phyloP scores from a whole-genome alignment of 1,140 invertebrate species.

The Drosophila suzukii region DNA sequence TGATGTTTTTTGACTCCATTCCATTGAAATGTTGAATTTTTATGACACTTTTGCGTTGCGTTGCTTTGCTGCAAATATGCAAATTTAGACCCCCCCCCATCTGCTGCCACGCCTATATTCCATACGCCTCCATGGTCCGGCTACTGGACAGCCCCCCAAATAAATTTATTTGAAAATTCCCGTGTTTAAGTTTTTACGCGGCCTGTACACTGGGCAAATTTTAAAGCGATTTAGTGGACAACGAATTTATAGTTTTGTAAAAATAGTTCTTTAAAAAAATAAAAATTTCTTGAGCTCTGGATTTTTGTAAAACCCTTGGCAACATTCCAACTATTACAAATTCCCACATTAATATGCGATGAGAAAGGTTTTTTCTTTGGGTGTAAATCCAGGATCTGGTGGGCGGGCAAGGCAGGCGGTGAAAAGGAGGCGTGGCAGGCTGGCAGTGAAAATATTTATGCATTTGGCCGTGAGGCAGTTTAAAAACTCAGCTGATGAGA shows the following conservation, averaged over 20 bases:
- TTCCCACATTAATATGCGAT: no score
- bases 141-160: slow-evolving; percentile 47
- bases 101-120: slow-evolving; percentile 2
- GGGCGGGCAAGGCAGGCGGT: slow-evolving; percentile 8
- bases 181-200: slow-evolving; percentile 50
- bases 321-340: no score
- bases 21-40: slow-evolving; percentile 64
- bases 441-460: slow-evolving; percentile 70
- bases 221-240: background rate
- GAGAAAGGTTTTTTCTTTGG: background rate
- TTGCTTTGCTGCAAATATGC: slow-evolving; percentile 68
- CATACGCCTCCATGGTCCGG: slow-evolving; percentile 14
- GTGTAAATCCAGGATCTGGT: slow-evolving; percentile 3
- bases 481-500: slow-evolving; percentile 63
- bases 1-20: slow-evolving; percentile 68
- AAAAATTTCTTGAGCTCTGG: background rate
- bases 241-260: background rate
- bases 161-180: slow-evolving; percentile 75
- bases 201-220: background rate
- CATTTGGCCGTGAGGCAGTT: slow-evolving; percentile 72
- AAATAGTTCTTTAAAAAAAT: background rate
- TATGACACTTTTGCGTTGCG: slow-evolving; percentile 64
- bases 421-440: slow-evolving; percentile 1
- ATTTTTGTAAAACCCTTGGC: background rate
- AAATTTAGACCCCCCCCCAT: slow-evolving; percentile 42